Evolutionary conservation across 2,113 vertebrate species (phyloP).

Genomic region (Phalacrocorax aristotelis): DNA sequence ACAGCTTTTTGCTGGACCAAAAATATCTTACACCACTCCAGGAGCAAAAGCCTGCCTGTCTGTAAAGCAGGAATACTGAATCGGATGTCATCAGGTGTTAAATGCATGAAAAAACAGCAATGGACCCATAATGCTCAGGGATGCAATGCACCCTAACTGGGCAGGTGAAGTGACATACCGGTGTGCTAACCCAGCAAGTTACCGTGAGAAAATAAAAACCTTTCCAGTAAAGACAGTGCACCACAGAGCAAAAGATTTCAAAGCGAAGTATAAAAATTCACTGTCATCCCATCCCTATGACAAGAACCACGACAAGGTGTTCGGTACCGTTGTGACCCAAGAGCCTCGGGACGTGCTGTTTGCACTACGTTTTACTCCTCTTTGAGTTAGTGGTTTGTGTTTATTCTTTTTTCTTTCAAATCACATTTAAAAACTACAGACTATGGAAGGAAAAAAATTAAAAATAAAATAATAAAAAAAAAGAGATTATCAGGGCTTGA

Average conservation of each 20-base stretch:
- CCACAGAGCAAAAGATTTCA: background rate
- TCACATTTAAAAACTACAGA: background rate
- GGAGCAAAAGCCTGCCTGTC: background rate
- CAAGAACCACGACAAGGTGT: background rate
- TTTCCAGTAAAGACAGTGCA: background rate
- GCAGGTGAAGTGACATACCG: fast-evolving
- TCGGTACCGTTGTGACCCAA: background rate
- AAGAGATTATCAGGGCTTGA: background rate
- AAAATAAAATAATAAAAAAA: no score
- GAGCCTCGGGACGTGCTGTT: fast-evolving
- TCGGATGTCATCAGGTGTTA: background rate
- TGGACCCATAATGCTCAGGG: background rate
- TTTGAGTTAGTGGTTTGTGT: background rate
- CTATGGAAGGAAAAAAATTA: background rate
- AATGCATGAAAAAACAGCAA: background rate
- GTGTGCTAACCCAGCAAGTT: background rate
- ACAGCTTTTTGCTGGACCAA: background rate
- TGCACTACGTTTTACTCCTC: no score
- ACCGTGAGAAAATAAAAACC: background rate
- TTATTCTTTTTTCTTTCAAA: background rate
- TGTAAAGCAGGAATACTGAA: background rate
- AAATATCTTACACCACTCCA: background rate
- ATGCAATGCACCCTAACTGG: background rate
- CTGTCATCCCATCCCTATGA: background rate
- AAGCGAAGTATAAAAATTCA: background rate